Evolutionary conservation across 2,113 vertebrate genomes (phyloP), one percentile per base, ranked within the genome.

Genomic region (Taxidea taxus): DNA sequence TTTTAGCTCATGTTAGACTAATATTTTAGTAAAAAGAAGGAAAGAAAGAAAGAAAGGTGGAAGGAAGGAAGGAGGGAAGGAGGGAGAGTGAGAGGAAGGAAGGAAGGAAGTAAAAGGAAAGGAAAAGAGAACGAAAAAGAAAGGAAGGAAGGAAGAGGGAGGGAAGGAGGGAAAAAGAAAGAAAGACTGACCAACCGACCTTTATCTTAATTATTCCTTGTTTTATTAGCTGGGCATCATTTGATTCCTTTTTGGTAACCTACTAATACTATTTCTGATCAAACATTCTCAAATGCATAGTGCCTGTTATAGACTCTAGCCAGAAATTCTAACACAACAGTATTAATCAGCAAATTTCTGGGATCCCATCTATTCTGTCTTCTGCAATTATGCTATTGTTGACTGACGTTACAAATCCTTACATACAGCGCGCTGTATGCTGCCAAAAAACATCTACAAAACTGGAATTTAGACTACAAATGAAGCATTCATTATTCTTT

Each of bases 11-110:
- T 1, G 25, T 56, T 14, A 96, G n/a, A 4, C 0, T 75, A 87
- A 88, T 4, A 7, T 94, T 98, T 97, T 78, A 90, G 54, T 58
- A 66, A 80, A 80, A 66, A n/a, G 64, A 66, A 66, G 34, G 60
- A 64, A 62, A 6, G 27, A 60, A 60, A 2, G 54, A 20, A 56
- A 16, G 20, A 54, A 54, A 54, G 16, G 5, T 54, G 6, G 58
- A 25, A 60, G 54, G 54, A 8, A 56, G 21, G 58, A 60, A 60
- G 8, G 25, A 27, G 10, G 10, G 3, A 60, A 60, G 1, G 9
- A 60, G 27, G 11, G 54, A 27, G 25, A 60, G 23, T 25, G 4
- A 60, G 23, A 60, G 3, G 12, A 10, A 27, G 58, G 3, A 56
- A 56, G 20, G 20, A 23, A 56, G 54, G 20, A 58, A 25, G 9